Base-by-base conservation (phyloP, 2,888 invertebrate species). In the Gari tellinella region DNA sequence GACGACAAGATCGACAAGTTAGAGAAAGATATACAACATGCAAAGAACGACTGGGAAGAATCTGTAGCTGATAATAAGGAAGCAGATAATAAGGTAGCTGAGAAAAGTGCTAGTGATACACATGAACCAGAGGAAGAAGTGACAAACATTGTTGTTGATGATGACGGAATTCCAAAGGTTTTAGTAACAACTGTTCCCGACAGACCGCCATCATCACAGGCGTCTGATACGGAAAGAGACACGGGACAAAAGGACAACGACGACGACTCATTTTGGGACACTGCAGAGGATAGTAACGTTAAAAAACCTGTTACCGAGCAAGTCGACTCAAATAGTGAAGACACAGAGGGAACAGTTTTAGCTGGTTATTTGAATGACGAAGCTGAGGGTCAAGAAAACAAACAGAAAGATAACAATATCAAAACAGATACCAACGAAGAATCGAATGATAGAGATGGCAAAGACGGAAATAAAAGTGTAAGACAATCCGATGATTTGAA, bases 131-230 rank as follows among this genome's bases (percentile, higher is more conserved):
- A 55, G 15, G 14, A 21, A 55, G 40, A 55, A 40, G 10, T 63
- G 17, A 69, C 69, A n/a, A 49, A 56, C n/a, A 40, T 69, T 46
- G 45, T 69, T 12, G 45, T 69, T 31, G 57, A 63, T 21, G 63
- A 63, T n/a, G 69, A 69, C 8, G 69, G 63, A 7, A 53, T 58
- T 38, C 63, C 69, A 26, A 41, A 46, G 40, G 52, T 69, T 17
- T 51, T 55, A 19, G 14, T 57, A 1, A 63, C 69, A n/a, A 49
- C 62, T 21, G 56, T 62, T 45, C 49, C 49, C 5, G 62, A 62
- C 37, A 25, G 45, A 56, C 68, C 68, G 1, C 55, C 48, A 14
- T 67, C 67, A 37, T 56, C 56, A 15, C 19, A 51, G 43, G 55
- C 5, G 15, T 37, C 40, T 55, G 61, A 67, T n/a, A 8, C 31